A percentile compares a stretch with the other conserved stretches of the same genome.
These are phyloP conservation scores for Heliothis virescens DNA, from an alignment of 1,140 invertebrate genomes.

Conservation along the genomic window DNA sequence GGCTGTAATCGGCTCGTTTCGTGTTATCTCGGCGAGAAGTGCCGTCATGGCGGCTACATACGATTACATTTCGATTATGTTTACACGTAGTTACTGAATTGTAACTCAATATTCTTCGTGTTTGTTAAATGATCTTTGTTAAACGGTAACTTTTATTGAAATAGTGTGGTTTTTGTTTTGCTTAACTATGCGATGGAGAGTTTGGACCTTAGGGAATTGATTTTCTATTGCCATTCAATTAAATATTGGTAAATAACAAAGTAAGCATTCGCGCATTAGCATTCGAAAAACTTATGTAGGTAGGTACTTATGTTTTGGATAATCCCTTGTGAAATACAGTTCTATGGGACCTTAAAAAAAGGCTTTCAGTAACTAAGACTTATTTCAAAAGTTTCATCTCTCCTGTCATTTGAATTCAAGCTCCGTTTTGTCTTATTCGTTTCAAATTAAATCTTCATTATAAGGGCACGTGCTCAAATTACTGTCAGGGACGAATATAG, in stretches of 20 bases:
- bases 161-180: too few relatives aligned
- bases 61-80: slow-evolving; percentile 40
- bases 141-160: too few relatives aligned
- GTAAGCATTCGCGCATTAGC: too few relatives aligned
- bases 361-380: not conserved
- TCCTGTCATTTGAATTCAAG: slow-evolving; percentile 16
- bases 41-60: slow-evolving; percentile 33
- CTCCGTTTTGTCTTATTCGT: slow-evolving; percentile 10
- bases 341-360: too few relatives aligned
- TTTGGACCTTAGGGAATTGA: too few relatives aligned
- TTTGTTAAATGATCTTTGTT: not conserved
- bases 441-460: slow-evolving; percentile 33
- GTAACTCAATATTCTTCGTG: not conserved
- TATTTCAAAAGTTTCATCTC: not conserved
- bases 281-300: too few relatives aligned
- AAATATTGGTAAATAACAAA: too few relatives aligned
- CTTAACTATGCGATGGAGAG: too few relatives aligned
- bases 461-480: slow-evolving; percentile 4
- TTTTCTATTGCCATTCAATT: too few relatives aligned
- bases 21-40: slow-evolving; percentile 49
- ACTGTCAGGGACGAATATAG: slow-evolving; percentile 10
- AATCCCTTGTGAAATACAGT: too few relatives aligned
- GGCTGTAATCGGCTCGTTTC: slow-evolving; percentile 51
- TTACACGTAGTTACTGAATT: not conserved
- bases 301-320: too few relatives aligned